Evolutionary conservation across 2,888 invertebrate species (phyloP).

Genomic region (Myopa testacea): DNA sequence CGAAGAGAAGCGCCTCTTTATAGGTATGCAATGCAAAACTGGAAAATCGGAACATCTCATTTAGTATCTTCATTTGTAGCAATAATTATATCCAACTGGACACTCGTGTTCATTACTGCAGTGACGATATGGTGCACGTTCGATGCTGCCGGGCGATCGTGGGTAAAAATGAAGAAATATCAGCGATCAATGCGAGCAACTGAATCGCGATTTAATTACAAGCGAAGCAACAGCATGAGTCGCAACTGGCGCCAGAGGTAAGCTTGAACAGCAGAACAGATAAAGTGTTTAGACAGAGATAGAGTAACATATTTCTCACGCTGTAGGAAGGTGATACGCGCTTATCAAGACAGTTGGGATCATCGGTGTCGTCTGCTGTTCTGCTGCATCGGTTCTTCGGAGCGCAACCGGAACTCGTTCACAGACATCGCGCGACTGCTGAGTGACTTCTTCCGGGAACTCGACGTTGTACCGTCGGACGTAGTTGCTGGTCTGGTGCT

Average conservation of each 20-base stretch:
- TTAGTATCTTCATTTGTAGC: constrained; percentile 68
- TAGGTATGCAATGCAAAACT: constrained; percentile 71
- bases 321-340: constrained; percentile 82
- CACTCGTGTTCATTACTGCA: constrained; percentile 77
- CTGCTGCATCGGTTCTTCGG: constrained; percentile 84
- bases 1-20: constrained; percentile 78
- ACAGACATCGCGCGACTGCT: constrained; percentile 85
- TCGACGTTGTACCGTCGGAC: constrained; percentile 90
- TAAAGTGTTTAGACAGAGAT: background rate
- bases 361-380: constrained; percentile 83
- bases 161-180: constrained; percentile 91
- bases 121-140: constrained; percentile 88
- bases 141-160: constrained; percentile 87
- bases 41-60: background rate
- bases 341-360: constrained; percentile 91
- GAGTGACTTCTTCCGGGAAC: constrained; percentile 87
- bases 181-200: constrained; percentile 84
- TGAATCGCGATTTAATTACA: constrained; percentile 81
- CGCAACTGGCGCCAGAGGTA: constrained; percentile 88
- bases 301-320: background rate
- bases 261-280: background rate
- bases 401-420: constrained; percentile 83
- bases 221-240: constrained; percentile 80
- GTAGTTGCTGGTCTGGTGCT: constrained; percentile 86
- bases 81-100: constrained; percentile 83